These are phyloP conservation scores for Sphaerophoria taeniata DNA, from an alignment of 2,888 invertebrate genomes.

Conservation along the genomic window DNA sequence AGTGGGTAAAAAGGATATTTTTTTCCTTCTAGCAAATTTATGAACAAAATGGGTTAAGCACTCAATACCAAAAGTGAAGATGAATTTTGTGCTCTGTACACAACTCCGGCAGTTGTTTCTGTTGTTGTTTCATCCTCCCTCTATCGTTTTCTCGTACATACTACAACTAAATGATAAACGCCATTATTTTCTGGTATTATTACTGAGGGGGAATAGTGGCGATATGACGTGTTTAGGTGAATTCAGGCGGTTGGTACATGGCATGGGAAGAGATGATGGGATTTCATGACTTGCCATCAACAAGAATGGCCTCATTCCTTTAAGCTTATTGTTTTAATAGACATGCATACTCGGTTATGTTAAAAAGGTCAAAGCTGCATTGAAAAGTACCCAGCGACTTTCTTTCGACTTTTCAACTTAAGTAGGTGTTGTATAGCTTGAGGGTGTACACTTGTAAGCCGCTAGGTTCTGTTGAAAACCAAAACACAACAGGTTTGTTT, in stretches of 20 bases:
- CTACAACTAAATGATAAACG: conserved; percentile 2
- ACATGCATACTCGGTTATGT: conserved; percentile 5
- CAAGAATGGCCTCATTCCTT: conserved; percentile 65
- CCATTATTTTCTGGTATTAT: conserved; percentile 63
- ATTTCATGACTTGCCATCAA: conserved; percentile 58
- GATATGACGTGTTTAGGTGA: conserved; percentile 3
- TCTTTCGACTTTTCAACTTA: conserved; percentile 57
- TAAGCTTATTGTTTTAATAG: conserved; percentile 35
- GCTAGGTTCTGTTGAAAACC: conserved; percentile 18
- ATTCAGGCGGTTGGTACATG: not conserved
- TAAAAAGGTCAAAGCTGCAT: conserved; percentile 64
- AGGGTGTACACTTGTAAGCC: conserved; percentile 20
- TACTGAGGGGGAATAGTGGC: not conserved
- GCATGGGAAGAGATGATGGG: not conserved
- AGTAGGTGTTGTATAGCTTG: conserved; percentile 47
- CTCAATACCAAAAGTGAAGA: conserved; percentile 75
- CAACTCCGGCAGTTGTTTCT: not conserved
- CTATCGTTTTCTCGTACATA: not conserved
- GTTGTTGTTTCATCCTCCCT: not conserved
- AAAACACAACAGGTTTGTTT: conserved; percentile 36
- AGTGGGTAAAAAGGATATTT: conserved; percentile 69
- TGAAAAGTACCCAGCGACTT: conserved; percentile 49
- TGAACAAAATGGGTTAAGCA: conserved; percentile 76
- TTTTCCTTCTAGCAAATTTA: conserved; percentile 71
- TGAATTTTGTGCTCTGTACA: conserved; percentile 47